Conservation (phyloP, 2,888 invertebrate species). For the Patella ulyssiponensis region DNA sequence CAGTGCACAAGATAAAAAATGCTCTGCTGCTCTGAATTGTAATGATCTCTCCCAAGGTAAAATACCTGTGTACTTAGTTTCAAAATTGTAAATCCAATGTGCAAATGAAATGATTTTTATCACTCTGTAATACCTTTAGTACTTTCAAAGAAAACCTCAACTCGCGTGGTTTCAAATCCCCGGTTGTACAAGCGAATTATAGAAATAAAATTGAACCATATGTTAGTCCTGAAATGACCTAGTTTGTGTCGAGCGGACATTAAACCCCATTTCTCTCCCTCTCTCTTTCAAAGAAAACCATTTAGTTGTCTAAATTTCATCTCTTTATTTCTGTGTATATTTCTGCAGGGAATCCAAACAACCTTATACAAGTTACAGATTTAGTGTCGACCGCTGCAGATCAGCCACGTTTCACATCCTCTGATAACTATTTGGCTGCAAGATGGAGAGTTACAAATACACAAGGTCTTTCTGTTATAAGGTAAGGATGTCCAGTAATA, state of each 20-base stretch:
- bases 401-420: conserved; percentile 15
- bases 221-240: too few relatives aligned
- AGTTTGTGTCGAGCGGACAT: too few relatives aligned
- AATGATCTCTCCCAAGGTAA: neutral
- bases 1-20: neutral
- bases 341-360: neutral
- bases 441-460: conserved; percentile 24
- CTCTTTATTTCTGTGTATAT: neutral
- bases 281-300: too few relatives aligned
- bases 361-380: neutral
- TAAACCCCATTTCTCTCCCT: too few relatives aligned
- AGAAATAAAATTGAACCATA: too few relatives aligned
- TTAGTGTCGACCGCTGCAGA: neutral
- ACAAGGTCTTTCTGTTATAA: conserved; percentile 15
- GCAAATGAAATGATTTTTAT: too few relatives aligned
- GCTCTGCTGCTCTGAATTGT: neutral
- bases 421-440: conserved; percentile 28
- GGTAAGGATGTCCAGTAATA: conserved; percentile 10
- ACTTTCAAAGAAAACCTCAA: too few relatives aligned
- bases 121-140: too few relatives aligned
- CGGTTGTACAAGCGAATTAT: too few relatives aligned
- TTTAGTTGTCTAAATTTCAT: too few relatives aligned
- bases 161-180: too few relatives aligned
- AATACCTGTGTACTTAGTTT: neutral
- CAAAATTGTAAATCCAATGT: neutral